Base-by-base conservation (phyloP, 2,113 vertebrate species). In the Syngnathoides biaculeatus region DNA sequence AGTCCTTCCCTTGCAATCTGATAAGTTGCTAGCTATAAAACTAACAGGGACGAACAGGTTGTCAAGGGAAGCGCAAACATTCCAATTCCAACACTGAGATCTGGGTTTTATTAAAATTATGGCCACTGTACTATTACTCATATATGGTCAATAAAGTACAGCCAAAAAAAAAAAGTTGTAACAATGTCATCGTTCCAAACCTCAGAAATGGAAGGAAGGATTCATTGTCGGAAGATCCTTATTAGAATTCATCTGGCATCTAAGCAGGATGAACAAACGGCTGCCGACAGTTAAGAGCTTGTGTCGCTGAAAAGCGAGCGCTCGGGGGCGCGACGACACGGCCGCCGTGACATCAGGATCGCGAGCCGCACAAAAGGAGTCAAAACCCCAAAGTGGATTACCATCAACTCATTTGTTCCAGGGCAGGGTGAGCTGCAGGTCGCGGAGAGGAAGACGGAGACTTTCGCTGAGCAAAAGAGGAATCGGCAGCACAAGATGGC, bases 391-490 rank as follows among this genome's bases (percentile, higher is more conserved):
- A 77, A 80, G 81, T 78, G 82, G 85, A 88, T 85, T 79, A 82
- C 70, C 76, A 84, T 78, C 81, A 80, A 87, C 78, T 85, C 27
- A 83, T 88, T 89, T 89, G 86, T 86, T 79, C 72, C 73, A 74
- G 78, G 73, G 84, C 80, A 74, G 60, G 73, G 66, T 65, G 68
- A 82, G 72, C 73, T 79, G 60, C 74, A 65, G 56, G 71, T 82
- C 63, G 30, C 75, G 56, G 79, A 75, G 65, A 79, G 69, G 79
- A 73, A 35, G 55, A 77, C 71, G 58, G 58, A 73, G 4, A 56
- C 77, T 79, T 82, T 65, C 79, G 73, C 73, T 75, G 68, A 75
- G 86, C 75, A 86, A 82, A 84, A 84, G 79, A 30, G 72, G 61
- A 67, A 57, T 79, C 72, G 53, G 64, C 57, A 75, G 75, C 73